A percentile compares a stretch with the other conserved stretches of the same genome.
Evolutionary conservation across 2,888 invertebrate species (phyloP).

Genomic region (Ethmia dodecea): DNA sequence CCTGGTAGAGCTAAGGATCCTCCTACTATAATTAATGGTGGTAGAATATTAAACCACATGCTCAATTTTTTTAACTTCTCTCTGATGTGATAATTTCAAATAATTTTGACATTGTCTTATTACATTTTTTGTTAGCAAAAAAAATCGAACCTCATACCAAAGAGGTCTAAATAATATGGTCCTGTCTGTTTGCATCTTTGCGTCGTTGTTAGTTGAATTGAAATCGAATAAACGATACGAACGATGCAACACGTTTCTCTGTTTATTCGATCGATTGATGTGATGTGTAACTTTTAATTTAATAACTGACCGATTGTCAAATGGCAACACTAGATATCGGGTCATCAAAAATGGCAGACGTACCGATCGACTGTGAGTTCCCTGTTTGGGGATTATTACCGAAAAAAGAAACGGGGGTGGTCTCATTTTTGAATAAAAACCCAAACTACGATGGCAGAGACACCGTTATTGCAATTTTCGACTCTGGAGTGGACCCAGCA

Average conservation of each 20-base stretch:
- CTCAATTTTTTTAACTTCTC: too few relatives aligned
- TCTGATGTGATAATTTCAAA: too few relatives aligned
- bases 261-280: too few relatives aligned
- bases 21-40: conserved; percentile 22
- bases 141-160: too few relatives aligned
- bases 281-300: not conserved
- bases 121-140: too few relatives aligned
- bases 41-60: conserved; percentile 54
- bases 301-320: not conserved
- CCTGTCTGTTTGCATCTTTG: too few relatives aligned
- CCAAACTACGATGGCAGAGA: conserved; percentile 94
- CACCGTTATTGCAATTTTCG: conserved; percentile 95
- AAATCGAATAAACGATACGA: too few relatives aligned
- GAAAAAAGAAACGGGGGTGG: conserved; percentile 95
- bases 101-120: too few relatives aligned
- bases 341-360: conserved; percentile 76
- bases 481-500: conserved; percentile 98
- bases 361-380: conserved; percentile 81
- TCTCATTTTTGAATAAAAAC: conserved; percentile 91
- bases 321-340: conserved; percentile 42
- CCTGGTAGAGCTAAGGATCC: conserved; percentile 32
- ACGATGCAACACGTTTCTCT: too few relatives aligned
- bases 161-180: too few relatives aligned
- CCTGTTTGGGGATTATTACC: conserved; percentile 92
- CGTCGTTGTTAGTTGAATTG: too few relatives aligned